These are phyloP conservation scores for Papilio xuthus DNA, from an alignment of 1,140 invertebrate species.

Conservation along the genomic window DNA sequence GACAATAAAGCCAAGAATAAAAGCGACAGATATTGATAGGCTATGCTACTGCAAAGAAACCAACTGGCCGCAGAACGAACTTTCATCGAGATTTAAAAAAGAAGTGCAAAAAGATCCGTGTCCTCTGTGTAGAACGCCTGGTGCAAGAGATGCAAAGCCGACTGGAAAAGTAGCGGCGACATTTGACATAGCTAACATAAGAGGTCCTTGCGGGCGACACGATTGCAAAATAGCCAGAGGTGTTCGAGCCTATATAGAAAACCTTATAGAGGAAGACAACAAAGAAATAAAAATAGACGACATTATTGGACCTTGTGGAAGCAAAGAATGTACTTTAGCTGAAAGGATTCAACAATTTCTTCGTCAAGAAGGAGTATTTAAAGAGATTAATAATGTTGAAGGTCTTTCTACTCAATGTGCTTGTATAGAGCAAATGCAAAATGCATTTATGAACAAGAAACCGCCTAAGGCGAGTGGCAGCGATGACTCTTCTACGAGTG, in stretches of 20 bases:
- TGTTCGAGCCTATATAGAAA: conserved; percentile 72
- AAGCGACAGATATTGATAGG: conserved; percentile 74
- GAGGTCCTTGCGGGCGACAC: conserved; percentile 72
- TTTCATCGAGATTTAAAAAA: conserved; percentile 65
- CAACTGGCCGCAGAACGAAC: conserved; percentile 62
- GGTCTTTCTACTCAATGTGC: conserved; percentile 70
- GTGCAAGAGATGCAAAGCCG: conserved; percentile 44
- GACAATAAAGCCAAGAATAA: conserved; percentile 65
- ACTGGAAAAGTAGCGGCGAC: conserved; percentile 45
- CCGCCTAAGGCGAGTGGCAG: conserved; percentile 56
- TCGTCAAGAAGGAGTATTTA: conserved; percentile 65
- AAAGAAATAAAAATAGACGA: conserved; percentile 65
- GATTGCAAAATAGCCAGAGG: conserved; percentile 74
- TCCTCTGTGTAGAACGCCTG: conserved; percentile 62
- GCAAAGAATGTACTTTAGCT: conserved; percentile 67
- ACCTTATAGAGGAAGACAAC: conserved; percentile 71
- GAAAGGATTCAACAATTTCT: conserved; percentile 71
- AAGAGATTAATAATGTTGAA: conserved; percentile 52
- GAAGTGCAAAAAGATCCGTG: conserved; percentile 63
- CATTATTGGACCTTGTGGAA: conserved; percentile 75
- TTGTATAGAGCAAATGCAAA: conserved; percentile 68
- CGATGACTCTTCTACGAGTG: conserved; percentile 58
- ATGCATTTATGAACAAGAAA: conserved; percentile 57
- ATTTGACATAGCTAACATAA: conserved; percentile 73
- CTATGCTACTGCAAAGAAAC: conserved; percentile 72